Evolutionary conservation across 1,140 invertebrate species (phyloP).

Genomic region (Brachionus asplanchnoidis): DNA sequence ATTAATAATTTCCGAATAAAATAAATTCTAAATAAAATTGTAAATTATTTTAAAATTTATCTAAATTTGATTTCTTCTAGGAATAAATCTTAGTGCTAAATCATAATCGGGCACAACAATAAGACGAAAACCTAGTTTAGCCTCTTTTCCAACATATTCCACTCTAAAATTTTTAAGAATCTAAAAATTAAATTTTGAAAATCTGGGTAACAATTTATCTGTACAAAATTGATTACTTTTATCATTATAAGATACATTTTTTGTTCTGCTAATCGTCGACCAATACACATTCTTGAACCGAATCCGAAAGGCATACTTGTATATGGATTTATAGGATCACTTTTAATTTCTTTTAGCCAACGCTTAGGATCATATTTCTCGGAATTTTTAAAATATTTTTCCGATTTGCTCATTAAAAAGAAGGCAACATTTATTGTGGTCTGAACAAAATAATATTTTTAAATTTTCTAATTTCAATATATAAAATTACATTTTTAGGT

Average conservation of each 20-base stretch:
- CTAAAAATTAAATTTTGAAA: not conserved
- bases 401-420: not conserved
- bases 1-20: too few species aligned
- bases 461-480: not conserved
- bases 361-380: constrained; percentile 49
- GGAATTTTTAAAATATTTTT: constrained; percentile 44
- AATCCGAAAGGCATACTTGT: constrained; percentile 79
- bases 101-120: constrained; percentile 2
- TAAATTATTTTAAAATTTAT: too few species aligned
- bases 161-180: constrained; percentile 18
- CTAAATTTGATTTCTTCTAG: not conserved
- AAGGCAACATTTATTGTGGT: not conserved
- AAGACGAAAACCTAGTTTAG: not conserved
- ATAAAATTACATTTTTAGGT: constrained; percentile 20
- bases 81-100: not conserved
- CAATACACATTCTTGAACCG: constrained; percentile 78
- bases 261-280: constrained; percentile 78
- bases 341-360: constrained; percentile 47
- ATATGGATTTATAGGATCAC: constrained; percentile 69
- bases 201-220: not conserved
- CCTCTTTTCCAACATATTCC: not conserved
- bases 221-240: not conserved
- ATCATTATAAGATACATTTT: constrained; percentile 61
- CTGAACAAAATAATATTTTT: not conserved
- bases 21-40: too few species aligned